Conservation (phyloP, 2,113 vertebrate species). For the Indicator maculatus region DNA sequence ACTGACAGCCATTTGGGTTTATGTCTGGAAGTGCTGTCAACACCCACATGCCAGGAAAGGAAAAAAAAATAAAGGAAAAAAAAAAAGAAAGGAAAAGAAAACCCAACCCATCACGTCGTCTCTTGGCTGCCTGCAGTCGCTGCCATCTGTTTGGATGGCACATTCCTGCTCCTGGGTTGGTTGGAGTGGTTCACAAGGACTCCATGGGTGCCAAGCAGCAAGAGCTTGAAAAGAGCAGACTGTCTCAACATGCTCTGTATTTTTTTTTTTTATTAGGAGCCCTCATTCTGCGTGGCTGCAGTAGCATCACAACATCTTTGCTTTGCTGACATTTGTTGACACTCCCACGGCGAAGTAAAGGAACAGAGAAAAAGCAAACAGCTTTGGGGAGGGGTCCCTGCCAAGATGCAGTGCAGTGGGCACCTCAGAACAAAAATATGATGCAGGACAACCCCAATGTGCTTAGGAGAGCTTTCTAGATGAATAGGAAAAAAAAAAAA, state of each 20-base stretch:
- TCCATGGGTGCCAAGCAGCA: constrained; percentile 62
- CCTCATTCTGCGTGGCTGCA: not conserved
- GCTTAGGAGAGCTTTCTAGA: not conserved
- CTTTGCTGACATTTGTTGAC: not conserved
- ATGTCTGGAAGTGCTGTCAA: constrained; percentile 69
- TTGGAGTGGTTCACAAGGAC: constrained; percentile 62
- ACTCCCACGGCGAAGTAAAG: not conserved
- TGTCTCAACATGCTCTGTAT: not conserved
- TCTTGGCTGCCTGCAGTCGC: constrained; percentile 60
- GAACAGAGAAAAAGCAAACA: not conserved
- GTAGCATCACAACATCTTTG: not conserved
- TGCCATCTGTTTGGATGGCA: constrained; percentile 76
- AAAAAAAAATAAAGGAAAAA: not conserved
- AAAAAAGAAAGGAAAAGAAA: no score
- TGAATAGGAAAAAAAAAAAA: not conserved
- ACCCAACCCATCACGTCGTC: not conserved
- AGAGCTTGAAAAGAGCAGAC: constrained; percentile 58
- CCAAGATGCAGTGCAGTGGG: not conserved
- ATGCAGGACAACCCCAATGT: not conserved
- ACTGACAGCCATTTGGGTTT: constrained; percentile 73
- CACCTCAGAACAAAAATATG: not conserved
- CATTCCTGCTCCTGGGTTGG: constrained; percentile 63
- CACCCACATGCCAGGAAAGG: constrained; percentile 35
- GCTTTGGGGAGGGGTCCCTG: not conserved
- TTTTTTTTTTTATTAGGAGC: constrained; percentile 16